Evolutionary conservation across 2,888 invertebrate species (phyloP), one percentile per base, ranked within the genome.

Genomic region (Gonocerus acuteangulatus): DNA sequence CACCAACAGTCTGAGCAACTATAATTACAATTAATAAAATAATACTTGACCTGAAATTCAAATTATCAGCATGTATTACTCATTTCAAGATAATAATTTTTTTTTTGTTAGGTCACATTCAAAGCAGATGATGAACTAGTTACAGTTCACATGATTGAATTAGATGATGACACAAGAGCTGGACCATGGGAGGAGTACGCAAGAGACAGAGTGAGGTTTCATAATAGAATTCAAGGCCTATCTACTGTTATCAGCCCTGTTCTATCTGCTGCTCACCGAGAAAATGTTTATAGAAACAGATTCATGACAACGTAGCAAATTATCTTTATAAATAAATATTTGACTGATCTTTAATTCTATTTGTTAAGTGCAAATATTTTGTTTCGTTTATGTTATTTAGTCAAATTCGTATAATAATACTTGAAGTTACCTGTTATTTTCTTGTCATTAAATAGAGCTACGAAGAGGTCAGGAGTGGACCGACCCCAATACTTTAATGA

Each of bases 131-230:
- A 64, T 48, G 59, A 61, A 9, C 52, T 67, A 48, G 61, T 56
- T 2, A 44, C 56, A 56, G 72, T 81, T 11, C 78, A 79, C 66
- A 72, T 70, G 1, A 79, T 81, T 77, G 68, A 80, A 1, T 71
- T 75, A 62, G 81, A 81, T 80, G 73, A 78, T 44, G 81, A 80
- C 0, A 79, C 80, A 65, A 75, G 77, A 52, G 74, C 74, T 18
- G 81, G 83, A 0, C 78, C 76, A 1, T 84, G 81, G 81, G 81
- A 81, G 69, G 72, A 76, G 69, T 74, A 74, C 67, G 79, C 76
- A 1, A 71, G 79, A 32, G 81, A 82, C 63, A 71, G 78, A 47
- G 74, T 70, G 7, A 72, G 81, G 44, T 82, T 82, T 69, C 73
- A 71, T 51, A 69, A 69, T 11, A 73, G 79, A 47, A 77, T 80